Percentiles rank a stretch among this genome's conserved stretches.
Conservation (phyloP, 35 echinoderm and acorn worm genomes). For the Apostichopus japonicus region DNA sequence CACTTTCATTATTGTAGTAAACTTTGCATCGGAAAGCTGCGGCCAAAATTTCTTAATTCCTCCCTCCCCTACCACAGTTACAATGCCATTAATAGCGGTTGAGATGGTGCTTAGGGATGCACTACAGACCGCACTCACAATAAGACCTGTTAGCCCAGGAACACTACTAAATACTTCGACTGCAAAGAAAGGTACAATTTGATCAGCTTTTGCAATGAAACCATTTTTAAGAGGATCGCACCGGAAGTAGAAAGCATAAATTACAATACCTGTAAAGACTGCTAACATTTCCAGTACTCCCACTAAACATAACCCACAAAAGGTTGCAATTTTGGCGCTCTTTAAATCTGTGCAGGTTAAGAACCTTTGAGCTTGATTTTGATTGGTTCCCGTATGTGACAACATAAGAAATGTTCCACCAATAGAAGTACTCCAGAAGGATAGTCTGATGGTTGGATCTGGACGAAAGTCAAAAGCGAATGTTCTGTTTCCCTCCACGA, state of each 20-base stretch:
- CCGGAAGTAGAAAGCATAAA: neutral
- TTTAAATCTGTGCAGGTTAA: slow-evolving; percentile 17
- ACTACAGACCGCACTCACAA: slow-evolving; percentile 21
- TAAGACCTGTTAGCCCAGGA: slow-evolving; percentile 9
- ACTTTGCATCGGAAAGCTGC: neutral
- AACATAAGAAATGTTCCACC: slow-evolving; percentile 12
- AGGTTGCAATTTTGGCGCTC: slow-evolving; percentile 11
- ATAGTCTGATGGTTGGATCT: slow-evolving; percentile 22
- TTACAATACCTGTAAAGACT: neutral
- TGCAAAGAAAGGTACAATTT: slow-evolving; percentile 28
- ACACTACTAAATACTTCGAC: neutral
- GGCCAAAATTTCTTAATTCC: slow-evolving; percentile 30
- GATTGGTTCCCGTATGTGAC: neutral
- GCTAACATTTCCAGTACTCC: neutral
- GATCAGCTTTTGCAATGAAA: neutral
- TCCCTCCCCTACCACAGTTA: neutral
- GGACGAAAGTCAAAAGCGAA: slow-evolving; percentile 8
- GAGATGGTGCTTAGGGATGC: slow-evolving; percentile 21
- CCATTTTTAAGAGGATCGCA: slow-evolving; percentile 19
- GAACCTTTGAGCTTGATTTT: slow-evolving; percentile 47
- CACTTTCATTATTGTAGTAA: neutral
- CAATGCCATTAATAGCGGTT: slow-evolving; percentile 17
- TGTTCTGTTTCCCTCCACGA: neutral
- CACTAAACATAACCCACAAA: neutral
- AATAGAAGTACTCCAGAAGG: neutral